Conservation (phyloP, 2,797 vertebrate genomes). For the Mallotus villosus region DNA sequence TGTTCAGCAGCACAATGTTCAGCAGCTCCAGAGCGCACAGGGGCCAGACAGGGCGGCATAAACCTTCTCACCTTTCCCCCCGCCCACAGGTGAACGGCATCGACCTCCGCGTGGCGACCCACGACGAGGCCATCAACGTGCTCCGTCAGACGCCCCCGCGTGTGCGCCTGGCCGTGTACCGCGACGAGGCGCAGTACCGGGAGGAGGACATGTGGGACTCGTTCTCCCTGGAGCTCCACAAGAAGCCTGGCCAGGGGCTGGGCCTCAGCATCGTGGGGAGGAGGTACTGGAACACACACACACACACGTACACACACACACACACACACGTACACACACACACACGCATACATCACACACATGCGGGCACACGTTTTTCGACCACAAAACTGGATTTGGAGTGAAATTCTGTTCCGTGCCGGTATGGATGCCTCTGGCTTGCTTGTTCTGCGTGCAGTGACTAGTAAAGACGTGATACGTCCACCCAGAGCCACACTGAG, state of each 20-base stretch:
- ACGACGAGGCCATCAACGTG: constrained; percentile 97
- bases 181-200: constrained; percentile 94
- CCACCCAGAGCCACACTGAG: constrained; percentile 9
- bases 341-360: not conserved
- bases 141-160: constrained; percentile 91
- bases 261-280: constrained; percentile 97
- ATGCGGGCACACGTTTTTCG: constrained; percentile 1
- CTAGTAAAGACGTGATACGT: no score
- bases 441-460: not conserved
- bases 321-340: no score
- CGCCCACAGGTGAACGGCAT: constrained; percentile 86
- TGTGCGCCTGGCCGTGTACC: constrained; percentile 86
- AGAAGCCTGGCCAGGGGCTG: constrained; percentile 88
- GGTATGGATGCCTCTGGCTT: not conserved
- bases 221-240: constrained; percentile 87
- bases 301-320: not conserved
- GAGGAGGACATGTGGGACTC: constrained; percentile 95
- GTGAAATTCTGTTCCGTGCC: no score
- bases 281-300: constrained; percentile 72
- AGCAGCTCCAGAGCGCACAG: no score
- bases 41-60: no score
- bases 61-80: not conserved
- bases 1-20: no score
- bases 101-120: constrained; percentile 88
- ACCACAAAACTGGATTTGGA: no score